phyloP scores from a whole-genome alignment of 2,113 vertebrate species.

The Rhinolophus ferrumequinum region DNA sequence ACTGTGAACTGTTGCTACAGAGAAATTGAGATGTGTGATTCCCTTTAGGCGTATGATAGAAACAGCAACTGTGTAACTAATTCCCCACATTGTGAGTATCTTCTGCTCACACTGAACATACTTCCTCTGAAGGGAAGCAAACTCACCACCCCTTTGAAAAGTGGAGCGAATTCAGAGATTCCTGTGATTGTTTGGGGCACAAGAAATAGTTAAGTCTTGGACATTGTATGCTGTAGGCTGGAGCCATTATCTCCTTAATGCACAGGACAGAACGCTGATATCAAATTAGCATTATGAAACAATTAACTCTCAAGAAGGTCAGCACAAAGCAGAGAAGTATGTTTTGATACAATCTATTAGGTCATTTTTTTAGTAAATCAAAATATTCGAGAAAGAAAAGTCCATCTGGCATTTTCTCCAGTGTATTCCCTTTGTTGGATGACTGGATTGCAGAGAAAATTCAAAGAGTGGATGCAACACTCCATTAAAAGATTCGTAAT shows the following conservation, averaged over 20 bases:
- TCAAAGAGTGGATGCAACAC: conserved; percentile 58
- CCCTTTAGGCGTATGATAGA: conserved; percentile 37
- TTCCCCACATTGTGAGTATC: not conserved
- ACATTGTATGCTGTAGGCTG: conserved; percentile 50
- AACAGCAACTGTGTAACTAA: conserved; percentile 18
- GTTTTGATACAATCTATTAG: conserved; percentile 82
- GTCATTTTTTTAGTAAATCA: conserved; percentile 84
- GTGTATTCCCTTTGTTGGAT: conserved; percentile 46
- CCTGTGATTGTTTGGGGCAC: conserved; percentile 58
- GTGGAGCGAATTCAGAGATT: conserved; percentile 56
- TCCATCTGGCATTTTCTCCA: conserved; percentile 70
- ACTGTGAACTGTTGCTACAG: conserved; percentile 52
- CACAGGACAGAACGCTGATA: conserved; percentile 78
- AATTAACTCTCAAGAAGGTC: conserved; percentile 84
- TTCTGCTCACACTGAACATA: conserved; percentile 42
- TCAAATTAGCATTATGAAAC: conserved; percentile 84
- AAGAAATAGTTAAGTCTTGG: conserved; percentile 74
- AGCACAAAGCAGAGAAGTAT: conserved; percentile 80
- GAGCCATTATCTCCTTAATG: conserved; percentile 79
- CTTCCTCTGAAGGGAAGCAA: conserved; percentile 10
- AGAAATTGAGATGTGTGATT: conserved; percentile 64
- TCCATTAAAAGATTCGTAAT: conserved; percentile 73
- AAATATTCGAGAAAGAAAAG: conserved; percentile 79
- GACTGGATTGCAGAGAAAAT: conserved; percentile 69
- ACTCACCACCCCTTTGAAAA: conserved; percentile 45